A percentile compares a stretch with the other conserved stretches of the same genome.
Conservation (phyloP, 2,888 invertebrate species). For the Drosophila eohydei region DNA sequence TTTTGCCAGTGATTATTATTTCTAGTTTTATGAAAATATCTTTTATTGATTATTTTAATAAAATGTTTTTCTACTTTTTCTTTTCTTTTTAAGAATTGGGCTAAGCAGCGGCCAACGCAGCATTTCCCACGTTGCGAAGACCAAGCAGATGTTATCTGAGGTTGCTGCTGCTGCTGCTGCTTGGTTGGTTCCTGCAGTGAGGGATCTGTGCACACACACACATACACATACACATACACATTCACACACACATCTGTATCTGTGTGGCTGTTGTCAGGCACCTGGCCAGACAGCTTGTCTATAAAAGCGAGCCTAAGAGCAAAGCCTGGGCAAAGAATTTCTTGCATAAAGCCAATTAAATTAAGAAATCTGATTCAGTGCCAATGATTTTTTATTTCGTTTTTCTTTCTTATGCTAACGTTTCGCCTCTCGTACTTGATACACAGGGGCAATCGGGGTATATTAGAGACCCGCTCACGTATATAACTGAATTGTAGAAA, state of each 20-base stretch:
- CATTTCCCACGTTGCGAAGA: conserved; percentile 49
- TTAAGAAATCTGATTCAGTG: conserved; percentile 80
- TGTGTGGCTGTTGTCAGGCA: conserved; percentile 23
- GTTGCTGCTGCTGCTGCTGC: conserved; percentile 2
- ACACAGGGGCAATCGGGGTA: not conserved
- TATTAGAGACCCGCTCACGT: not conserved
- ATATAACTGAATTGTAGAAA: not conserved
- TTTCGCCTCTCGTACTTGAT: not conserved
- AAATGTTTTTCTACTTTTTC: not conserved
- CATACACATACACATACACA: not conserved
- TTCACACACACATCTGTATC: not conserved
- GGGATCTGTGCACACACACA: conserved; percentile 21
- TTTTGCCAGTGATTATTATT: conserved; percentile 30
- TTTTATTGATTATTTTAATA: conserved; percentile 23
- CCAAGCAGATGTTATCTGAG: conserved; percentile 39
- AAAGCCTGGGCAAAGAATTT: conserved; percentile 51
- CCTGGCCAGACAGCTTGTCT: conserved; percentile 78
- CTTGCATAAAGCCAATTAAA: conserved; percentile 81
- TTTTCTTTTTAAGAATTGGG: conserved; percentile 40
- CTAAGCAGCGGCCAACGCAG: conserved; percentile 41
- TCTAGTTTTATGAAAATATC: conserved; percentile 25
- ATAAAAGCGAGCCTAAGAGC: conserved; percentile 55
- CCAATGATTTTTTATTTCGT: conserved; percentile 56
- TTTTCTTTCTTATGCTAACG: conserved; percentile 7
- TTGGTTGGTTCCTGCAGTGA: conserved; percentile 25